phyloP scores from a whole-genome alignment of 2,113 vertebrate species.

The Sinocyclocheilus grahami region DNA sequence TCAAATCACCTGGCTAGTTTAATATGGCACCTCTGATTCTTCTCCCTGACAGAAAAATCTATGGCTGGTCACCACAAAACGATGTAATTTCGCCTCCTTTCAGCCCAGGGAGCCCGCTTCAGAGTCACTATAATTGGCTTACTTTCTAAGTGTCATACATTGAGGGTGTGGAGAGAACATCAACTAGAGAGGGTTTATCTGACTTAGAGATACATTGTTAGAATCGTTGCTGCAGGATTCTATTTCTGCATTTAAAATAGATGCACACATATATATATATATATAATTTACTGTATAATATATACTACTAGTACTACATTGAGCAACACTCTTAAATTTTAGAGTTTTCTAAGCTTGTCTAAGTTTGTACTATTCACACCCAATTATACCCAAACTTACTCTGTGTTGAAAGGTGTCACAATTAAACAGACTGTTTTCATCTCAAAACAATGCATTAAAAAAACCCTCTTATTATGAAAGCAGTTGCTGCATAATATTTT shows the following conservation, averaged over 20 bases:
- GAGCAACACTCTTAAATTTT: too few species aligned
- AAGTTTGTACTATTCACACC: too few species aligned
- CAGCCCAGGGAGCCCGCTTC: background rate
- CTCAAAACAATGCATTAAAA: too few species aligned
- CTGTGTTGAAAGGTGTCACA: too few species aligned
- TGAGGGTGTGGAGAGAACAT: slow-evolving; percentile 20
- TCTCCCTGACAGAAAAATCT: slow-evolving; percentile 46
- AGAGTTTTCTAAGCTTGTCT: too few species aligned
- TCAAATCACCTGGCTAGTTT: slow-evolving; percentile 32
- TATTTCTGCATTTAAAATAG: background rate
- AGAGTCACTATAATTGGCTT: slow-evolving; percentile 42
- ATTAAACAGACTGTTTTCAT: too few species aligned
- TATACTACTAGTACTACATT: too few species aligned
- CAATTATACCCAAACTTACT: too few species aligned
- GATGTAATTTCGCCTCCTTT: slow-evolving; percentile 41
- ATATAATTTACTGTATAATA: too few species aligned
- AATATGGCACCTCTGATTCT: slow-evolving; percentile 31
- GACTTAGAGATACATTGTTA: slow-evolving; percentile 5
- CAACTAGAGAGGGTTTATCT: background rate
- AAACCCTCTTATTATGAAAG: too few species aligned
- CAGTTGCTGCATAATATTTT: too few species aligned
- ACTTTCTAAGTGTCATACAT: slow-evolving; percentile 34
- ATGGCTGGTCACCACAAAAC: slow-evolving; percentile 31
- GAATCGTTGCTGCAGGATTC: background rate
- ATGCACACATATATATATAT: background rate